Conservation (phyloP, 1,140 invertebrate species). For the Psilanteris sp. region DNA sequence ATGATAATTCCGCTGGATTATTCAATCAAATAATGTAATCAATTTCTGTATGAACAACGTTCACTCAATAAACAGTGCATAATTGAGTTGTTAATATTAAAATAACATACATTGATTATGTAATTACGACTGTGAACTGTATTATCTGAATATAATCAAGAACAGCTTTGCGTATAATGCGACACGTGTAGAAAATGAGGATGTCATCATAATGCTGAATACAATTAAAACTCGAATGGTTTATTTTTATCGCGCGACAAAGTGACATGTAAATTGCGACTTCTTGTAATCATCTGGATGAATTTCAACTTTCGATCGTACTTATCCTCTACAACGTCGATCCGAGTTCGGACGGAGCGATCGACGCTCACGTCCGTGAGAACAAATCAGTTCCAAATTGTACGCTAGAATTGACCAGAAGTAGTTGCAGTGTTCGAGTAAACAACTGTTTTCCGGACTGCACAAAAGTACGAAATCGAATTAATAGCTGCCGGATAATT, state of each 20-base stretch:
- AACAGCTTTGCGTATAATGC: slow-evolving; percentile 44
- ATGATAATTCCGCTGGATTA: too few species aligned
- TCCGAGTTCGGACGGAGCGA: too few species aligned
- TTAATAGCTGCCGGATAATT: slow-evolving; percentile 3
- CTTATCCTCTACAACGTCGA: background rate
- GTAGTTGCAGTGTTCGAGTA: background rate
- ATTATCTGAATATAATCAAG: slow-evolving; percentile 53
- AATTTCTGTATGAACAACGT: slow-evolving; percentile 40
- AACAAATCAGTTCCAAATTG: slow-evolving; percentile 2
- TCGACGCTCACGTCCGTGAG: too few species aligned
- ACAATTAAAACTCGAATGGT: slow-evolving; percentile 31
- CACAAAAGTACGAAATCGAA: slow-evolving; percentile 1
- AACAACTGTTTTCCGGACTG: slow-evolving; percentile 5
- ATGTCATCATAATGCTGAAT: slow-evolving; percentile 49
- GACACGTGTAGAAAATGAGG: slow-evolving; percentile 56
- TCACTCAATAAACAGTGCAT: slow-evolving; percentile 42
- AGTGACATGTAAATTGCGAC: slow-evolving; percentile 5
- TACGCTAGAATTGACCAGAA: too few species aligned
- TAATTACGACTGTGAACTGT: slow-evolving; percentile 44
- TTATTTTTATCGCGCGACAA: slow-evolving; percentile 33
- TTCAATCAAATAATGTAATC: slow-evolving; percentile 42
- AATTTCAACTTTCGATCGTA: slow-evolving; percentile 1
- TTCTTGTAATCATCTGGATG: slow-evolving; percentile 4
- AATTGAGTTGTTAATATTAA: slow-evolving; percentile 60
- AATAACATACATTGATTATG: slow-evolving; percentile 54